Base-by-base conservation (phyloP, 2,888 invertebrate genomes). In the Hirtodrosophila duncani region DNA sequence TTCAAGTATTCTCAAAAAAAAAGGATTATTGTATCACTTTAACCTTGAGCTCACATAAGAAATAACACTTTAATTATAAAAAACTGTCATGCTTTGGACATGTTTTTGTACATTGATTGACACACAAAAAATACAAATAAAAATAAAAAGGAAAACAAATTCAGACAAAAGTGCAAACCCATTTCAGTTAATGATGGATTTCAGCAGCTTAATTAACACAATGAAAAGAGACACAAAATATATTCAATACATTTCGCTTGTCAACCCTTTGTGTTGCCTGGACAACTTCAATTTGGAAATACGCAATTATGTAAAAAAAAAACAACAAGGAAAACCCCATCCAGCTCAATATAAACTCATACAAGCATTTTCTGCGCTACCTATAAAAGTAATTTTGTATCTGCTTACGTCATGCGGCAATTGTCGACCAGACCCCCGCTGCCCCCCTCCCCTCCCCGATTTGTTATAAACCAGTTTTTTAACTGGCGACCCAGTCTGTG, bases 351-450 rank as follows among this genome's bases (percentile, higher is more conserved):
- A 23, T 52, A 41, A 26, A 46, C 26, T 36, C 24, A 48, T 68
- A 66, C 23, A 45, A 50, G 31, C 39, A 20, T 67, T 57, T 59
- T 59, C 49, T 42, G 57, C 45, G 51, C 45, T 57, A 53, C 10
- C 63, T 49, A 29, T 44, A 31, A 42, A 50, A 33, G 41, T 29
- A 41, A 45, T 36, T 24, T 24, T 44, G 23, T 16, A 29, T 42
- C 39, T 42, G 43, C 56, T 72, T 72, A 49, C 69, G 75, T 72
- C 71, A 72, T 34, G 30, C 14, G 23, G 14, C 57, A 71, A 64
- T 67, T 67, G 62, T 36, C 13, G 10, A 17, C 27, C 23, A 16
- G 1, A 8, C 3, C 34, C 53, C 45, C 23, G 21, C 17, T 9
- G 5, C 4, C 10, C 42, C 23, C 30, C 11, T 14, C 8, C 7